Percentiles rank a stretch among this genome's conserved stretches.
Conservation (phyloP, 2,888 invertebrate species). For the Parthenolecanium corni region DNA sequence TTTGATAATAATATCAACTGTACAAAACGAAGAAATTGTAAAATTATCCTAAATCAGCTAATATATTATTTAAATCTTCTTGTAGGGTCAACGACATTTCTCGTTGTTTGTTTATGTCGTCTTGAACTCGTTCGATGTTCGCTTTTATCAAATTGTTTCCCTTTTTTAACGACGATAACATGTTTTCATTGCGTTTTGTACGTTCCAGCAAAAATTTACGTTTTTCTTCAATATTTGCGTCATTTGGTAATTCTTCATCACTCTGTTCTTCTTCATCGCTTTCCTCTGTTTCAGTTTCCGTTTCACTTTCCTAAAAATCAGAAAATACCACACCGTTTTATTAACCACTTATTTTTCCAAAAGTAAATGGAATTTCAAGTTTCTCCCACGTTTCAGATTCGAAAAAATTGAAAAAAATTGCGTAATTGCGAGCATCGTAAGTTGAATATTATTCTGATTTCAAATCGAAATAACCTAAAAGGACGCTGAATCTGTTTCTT, state of each 20-base stretch:
- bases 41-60: constrained; percentile 66
- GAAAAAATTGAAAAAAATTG: background rate
- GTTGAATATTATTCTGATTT: no score
- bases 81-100: constrained; percentile 65
- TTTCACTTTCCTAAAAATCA: constrained; percentile 40
- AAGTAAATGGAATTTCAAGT: no score
- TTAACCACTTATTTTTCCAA: no score
- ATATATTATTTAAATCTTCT: constrained; percentile 72
- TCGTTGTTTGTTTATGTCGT: constrained; percentile 70
- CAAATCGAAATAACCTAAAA: no score
- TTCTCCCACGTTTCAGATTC: no score
- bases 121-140: constrained; percentile 75
- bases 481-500: no score
- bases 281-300: constrained; percentile 54
- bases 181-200: constrained; percentile 63
- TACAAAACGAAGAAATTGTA: no score
- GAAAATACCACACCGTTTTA: no score
- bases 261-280: constrained; percentile 46
- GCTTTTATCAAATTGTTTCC: constrained; percentile 78
- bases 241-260: constrained; percentile 54
- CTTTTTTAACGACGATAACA: constrained; percentile 69
- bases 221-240: constrained; percentile 54
- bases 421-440: no score
- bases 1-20: no score
- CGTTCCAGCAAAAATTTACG: constrained; percentile 49